Base-by-base conservation (phyloP, 2,888 invertebrate genomes). In the Pimpla rufipes region DNA sequence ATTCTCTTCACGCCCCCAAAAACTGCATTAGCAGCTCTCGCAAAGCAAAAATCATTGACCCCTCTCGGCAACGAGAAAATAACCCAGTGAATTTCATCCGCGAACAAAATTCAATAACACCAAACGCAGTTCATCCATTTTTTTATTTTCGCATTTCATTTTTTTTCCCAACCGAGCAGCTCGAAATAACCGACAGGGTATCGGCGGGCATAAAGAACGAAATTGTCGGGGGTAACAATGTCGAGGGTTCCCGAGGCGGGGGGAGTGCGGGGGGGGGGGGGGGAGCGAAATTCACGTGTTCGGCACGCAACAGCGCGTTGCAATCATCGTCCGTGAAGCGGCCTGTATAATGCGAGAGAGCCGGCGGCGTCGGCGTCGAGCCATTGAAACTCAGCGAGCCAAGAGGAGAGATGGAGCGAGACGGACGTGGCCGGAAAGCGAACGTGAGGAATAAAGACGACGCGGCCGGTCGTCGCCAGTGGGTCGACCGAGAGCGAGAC, bases 351-450 rank as follows among this genome's bases (percentile, higher is more conserved):
- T 85, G 77, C 71, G 77, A 76, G 75, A 52, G 52, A 37, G 37
- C 21, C 47, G 13, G 21, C 57, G 70, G 67, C 68, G 64, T 78
- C 82, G 57, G 81, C 84, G 71, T 81, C 83, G 85, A 83, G 87
- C 90, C 89, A 90, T 89, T 90, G 90, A 90, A 88, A 87, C 87
- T 85, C 89, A 85, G 57, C 89, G 87, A 85, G 83, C 84, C 85
- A 85, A 70, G 64, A 57, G 66, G 64, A 57, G 66, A 67, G 68
- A 52, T 50, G 29, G 18, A 47, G 62, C 18, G 64, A 64, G 50
- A 74, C 59, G 64, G 47, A 59, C 47, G 47, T 5, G 16, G 57
- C 29, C 37, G 52, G 73, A 57, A 59, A 82, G 21, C 40, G 62
- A 76, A 50, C 42, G 62, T 18, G 75, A 62, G 35, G 13, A 35